Evolutionary conservation across 2,113 vertebrate genomes (phyloP).

Genomic region (Brachypteracias leptosomus): DNA sequence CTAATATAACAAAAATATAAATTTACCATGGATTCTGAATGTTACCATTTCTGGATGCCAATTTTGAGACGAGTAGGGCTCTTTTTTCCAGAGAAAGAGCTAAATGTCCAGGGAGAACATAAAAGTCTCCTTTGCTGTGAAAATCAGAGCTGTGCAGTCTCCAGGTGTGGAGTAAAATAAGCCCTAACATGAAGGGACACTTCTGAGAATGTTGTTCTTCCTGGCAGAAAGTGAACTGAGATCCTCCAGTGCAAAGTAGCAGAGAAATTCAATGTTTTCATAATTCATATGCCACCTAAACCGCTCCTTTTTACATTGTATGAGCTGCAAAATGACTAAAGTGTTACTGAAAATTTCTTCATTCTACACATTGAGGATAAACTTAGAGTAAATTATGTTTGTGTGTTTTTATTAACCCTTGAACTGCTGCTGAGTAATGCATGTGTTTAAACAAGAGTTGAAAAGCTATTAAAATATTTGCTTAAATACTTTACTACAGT

Average conservation of each 20-base stretch:
- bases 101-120: neutral
- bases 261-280: neutral
- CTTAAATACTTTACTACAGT: constrained; percentile 23
- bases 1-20: neutral
- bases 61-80: neutral
- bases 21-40: neutral
- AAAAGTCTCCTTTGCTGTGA: neutral
- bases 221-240: neutral
- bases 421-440: constrained; percentile 7
- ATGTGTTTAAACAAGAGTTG: constrained; percentile 42
- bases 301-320: neutral
- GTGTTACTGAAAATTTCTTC: neutral
- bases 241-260: neutral
- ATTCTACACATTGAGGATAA: neutral
- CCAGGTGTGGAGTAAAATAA: neutral
- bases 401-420: constrained; percentile 45
- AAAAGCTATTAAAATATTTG: constrained; percentile 60
- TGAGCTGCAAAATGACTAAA: neutral
- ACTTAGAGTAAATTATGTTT: neutral
- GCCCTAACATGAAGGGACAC: neutral
- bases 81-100: neutral
- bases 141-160: neutral
- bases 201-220: neutral
- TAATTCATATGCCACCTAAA: neutral
- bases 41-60: neutral